Base-by-base conservation (phyloP, 2,797 vertebrate species). In the Scyliorhinus canicula region DNA sequence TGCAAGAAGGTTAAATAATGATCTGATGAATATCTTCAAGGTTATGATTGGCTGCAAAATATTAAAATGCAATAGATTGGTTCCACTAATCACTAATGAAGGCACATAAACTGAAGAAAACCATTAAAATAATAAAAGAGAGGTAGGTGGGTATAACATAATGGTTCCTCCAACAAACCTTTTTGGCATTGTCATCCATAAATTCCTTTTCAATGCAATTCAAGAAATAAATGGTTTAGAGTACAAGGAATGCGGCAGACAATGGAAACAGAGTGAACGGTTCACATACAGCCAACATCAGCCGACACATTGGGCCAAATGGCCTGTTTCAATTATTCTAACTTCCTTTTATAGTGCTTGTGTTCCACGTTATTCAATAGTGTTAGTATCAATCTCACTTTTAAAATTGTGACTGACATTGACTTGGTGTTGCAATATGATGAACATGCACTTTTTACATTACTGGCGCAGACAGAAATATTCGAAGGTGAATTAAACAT, bases 401-500 rank as follows among this genome's bases (percentile, higher is more conserved):
- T 31, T 44, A 93, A 52, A 94, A 74, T 35, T 71, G 14, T 11
- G 67, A 71, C 93, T 74, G 50, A 31, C 93, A 31, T 31, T 93
- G 44, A 50, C 47, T 52, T 14, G 31, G 44, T 35, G 21, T 93
- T 47, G 2, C 91, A 69, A 69, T 71, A 74, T 35, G 67, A 69
- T 94, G 67, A 55, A n/a, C 26, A 47, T 50, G 4, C 31, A 71
- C 44, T 16, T 74, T 28, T n/a, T 71, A 52, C 55, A 52, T 74
- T 71, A 74, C 8, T 74, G 67, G 28, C 67, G 35, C 55, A 21
- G 67, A 21, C 16, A 28, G 63, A 67, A 67, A n/a, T 69, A 74
- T 74, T 6, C 35, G 44, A 94, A 94, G 50, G 93, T 94, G 67
- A n/a, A 94, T 52, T 74, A 94, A 94, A 74, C 69, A 74, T 94